phyloP scores from a whole-genome alignment of 2,797 vertebrate species.

The Botia kubotai region DNA sequence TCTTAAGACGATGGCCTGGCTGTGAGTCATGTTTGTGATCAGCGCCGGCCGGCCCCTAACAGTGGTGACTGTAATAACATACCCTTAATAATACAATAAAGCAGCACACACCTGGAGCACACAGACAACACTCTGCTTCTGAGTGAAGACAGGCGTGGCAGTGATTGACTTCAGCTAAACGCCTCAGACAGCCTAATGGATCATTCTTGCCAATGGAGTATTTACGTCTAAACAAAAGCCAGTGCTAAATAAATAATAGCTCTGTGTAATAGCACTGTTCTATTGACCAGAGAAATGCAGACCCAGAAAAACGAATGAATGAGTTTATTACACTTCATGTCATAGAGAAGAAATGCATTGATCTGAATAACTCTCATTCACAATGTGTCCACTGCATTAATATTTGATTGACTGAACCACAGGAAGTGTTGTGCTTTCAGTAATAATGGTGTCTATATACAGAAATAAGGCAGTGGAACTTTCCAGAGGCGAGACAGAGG shows the following conservation, averaged over 20 bases:
- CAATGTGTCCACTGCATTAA: slow-evolving; percentile 2
- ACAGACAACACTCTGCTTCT: neutral
- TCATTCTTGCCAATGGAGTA: neutral
- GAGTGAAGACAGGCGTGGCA: neutral
- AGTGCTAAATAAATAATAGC: neutral
- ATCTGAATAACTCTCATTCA: slow-evolving; percentile 26
- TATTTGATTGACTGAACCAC: neutral
- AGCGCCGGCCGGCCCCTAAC: neutral
- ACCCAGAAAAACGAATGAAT: slow-evolving; percentile 1
- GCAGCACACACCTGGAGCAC: neutral
- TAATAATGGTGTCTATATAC: slow-evolving; percentile 4
- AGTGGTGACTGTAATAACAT: neutral
- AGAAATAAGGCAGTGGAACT: slow-evolving; percentile 24
- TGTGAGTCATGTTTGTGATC: slow-evolving; percentile 17
- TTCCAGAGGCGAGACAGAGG: slow-evolving; percentile 22
- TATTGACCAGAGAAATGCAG: neutral
- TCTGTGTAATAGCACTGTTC: neutral
- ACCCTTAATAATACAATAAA: neutral
- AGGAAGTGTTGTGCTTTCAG: neutral
- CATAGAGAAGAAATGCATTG: neutral
- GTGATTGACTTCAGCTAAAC: neutral
- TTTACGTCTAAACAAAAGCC: neutral
- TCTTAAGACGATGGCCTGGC: slow-evolving; percentile 4
- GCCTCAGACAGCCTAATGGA: neutral
- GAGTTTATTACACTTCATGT: neutral